Percentiles rank a stretch among this genome's conserved stretches.
Evolutionary conservation across 1,140 invertebrate genomes (phyloP).

Genomic region (Rhopalosiphum padi): DNA sequence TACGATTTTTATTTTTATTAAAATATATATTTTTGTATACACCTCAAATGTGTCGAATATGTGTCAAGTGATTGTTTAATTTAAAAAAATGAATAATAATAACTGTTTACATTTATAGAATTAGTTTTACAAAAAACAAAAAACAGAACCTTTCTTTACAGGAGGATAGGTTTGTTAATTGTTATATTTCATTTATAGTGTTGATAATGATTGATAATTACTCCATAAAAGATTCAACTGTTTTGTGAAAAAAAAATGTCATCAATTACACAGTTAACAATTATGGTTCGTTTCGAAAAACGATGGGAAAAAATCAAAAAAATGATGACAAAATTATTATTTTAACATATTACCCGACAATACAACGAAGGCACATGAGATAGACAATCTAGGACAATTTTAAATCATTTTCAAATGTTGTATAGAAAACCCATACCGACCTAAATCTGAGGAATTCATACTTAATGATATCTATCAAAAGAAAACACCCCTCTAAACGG

Average conservation of each 20-base stretch:
- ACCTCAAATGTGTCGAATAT: background rate
- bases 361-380: background rate
- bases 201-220: background rate
- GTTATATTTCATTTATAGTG: background rate
- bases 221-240: background rate
- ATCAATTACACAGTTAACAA: background rate
- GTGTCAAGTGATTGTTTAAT: no score
- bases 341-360: background rate
- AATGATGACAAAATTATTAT: background rate
- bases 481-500: constrained; percentile 19
- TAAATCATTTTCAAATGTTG: background rate
- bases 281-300: background rate
- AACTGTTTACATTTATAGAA: background rate
- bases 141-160: background rate
- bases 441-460: constrained; percentile 33
- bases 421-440: background rate
- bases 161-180: background rate
- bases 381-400: background rate
- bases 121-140: background rate
- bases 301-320: background rate
- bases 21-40: background rate
- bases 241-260: background rate
- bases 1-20: background rate
- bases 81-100: background rate
- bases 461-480: background rate